Conservation (phyloP, 2,888 invertebrate species). For the Sinhomidia bicolor region DNA sequence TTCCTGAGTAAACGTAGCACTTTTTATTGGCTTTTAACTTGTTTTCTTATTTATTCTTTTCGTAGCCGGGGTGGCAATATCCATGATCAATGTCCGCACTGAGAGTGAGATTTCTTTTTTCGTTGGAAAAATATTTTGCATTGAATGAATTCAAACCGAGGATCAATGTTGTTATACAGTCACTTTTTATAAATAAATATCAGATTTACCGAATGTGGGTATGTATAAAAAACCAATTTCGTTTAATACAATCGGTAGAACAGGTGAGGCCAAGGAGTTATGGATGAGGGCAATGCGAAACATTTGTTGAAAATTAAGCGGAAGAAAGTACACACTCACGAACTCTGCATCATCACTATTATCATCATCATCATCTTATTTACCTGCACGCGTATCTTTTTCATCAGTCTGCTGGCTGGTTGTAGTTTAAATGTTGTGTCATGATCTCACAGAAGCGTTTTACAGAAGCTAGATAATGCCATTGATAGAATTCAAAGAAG, state of each 20-base stretch:
- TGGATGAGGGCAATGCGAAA: constrained; percentile 25
- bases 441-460: constrained; percentile 59
- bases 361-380: not conserved
- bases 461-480: constrained; percentile 78
- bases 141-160: not conserved
- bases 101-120: not conserved
- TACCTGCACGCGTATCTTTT: constrained; percentile 15
- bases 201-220: no score
- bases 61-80: not conserved
- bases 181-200: no score
- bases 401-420: constrained; percentile 36
- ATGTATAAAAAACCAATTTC: no score
- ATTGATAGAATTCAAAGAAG: constrained; percentile 73
- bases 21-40: constrained; percentile 20
- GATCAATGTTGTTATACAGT: no score
- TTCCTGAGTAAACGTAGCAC: constrained; percentile 34
- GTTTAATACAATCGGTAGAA: no score
- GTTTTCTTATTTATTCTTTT: constrained; percentile 17
- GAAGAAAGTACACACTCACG: constrained; percentile 23
- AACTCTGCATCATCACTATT: constrained; percentile 1
- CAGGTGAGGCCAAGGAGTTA: no score
- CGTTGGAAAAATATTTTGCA: not conserved
- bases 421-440: constrained; percentile 48
- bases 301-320: constrained; percentile 30
- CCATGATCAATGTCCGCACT: constrained; percentile 1